phyloP scores from a whole-genome alignment of 2,888 invertebrate species.

The Icerya purchasi region DNA sequence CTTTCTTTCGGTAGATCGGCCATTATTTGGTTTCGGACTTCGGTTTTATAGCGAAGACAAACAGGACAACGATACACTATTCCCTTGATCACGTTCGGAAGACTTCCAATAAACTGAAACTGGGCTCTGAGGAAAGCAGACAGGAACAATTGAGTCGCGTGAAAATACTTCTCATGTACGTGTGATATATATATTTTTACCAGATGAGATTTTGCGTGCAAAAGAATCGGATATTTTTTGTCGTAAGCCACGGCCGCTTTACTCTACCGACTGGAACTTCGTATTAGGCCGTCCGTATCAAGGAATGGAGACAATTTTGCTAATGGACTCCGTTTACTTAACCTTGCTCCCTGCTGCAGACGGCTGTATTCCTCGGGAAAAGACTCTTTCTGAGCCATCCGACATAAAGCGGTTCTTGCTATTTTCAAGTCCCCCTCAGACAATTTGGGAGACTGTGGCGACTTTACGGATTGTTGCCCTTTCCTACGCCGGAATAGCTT shows the following conservation, averaged over 20 bases:
- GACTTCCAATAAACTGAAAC: not conserved
- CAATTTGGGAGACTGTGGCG: too few species aligned
- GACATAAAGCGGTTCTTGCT: too few species aligned
- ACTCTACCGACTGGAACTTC: not conserved
- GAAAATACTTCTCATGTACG: not conserved
- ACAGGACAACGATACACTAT: not conserved
- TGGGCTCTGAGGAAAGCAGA: not conserved
- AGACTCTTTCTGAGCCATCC: too few species aligned
- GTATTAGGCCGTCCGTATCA: too few species aligned
- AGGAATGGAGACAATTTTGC: too few species aligned
- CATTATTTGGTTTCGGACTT: not conserved
- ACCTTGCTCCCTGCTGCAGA: too few species aligned
- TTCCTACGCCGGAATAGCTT: too few species aligned
- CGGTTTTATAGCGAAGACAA: not conserved
- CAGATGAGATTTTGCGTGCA: constrained; percentile 1
- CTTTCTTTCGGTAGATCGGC: not conserved
- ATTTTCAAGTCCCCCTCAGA: too few species aligned
- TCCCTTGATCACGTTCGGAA: not conserved
- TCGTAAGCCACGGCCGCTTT: not conserved
- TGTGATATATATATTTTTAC: not conserved
- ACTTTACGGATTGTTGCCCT: too few species aligned
- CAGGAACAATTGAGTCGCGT: constrained; percentile 1
- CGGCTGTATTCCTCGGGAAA: too few species aligned
- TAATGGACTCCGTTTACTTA: too few species aligned
- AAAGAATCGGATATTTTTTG: not conserved